These are phyloP conservation scores for Caradrina clavipalpis DNA, from an alignment of 2,888 invertebrate genomes.

Conservation along the genomic window DNA sequence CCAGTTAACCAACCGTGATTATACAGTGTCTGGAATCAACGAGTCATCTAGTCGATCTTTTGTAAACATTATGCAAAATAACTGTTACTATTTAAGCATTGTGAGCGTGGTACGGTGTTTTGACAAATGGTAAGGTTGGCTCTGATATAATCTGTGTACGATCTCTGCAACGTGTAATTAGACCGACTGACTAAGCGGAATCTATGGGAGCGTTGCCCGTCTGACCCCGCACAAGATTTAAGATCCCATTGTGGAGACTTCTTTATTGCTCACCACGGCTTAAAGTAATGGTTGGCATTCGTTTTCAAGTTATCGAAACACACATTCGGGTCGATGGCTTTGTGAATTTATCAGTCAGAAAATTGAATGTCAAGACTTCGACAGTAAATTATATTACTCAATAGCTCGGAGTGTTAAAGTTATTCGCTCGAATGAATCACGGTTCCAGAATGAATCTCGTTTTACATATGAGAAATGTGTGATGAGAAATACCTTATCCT, in stretches of 20 bases:
- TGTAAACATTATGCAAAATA: slow-evolving; percentile 67
- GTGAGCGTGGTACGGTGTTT: slow-evolving; percentile 67
- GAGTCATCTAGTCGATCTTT: slow-evolving; percentile 64
- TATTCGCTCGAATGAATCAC: slow-evolving; percentile 70
- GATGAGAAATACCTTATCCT: slow-evolving; percentile 63
- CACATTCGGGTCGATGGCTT: slow-evolving; percentile 65
- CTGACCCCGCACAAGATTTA: slow-evolving; percentile 75
- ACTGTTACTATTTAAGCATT: slow-evolving; percentile 62
- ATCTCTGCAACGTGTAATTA: slow-evolving; percentile 78
- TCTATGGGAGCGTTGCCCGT: slow-evolving; percentile 77
- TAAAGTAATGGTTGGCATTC: slow-evolving; percentile 73
- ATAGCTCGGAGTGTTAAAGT: slow-evolving; percentile 72
- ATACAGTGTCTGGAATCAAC: slow-evolving; percentile 66
- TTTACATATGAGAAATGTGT: slow-evolving; percentile 53
- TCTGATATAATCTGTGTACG: slow-evolving; percentile 72
- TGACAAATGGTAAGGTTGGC: slow-evolving; percentile 74
- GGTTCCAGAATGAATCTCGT: slow-evolving; percentile 52
- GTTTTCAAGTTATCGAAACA: slow-evolving; percentile 72
- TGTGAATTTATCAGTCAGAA: slow-evolving; percentile 78
- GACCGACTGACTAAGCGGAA: slow-evolving; percentile 81
- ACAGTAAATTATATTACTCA: slow-evolving; percentile 74
- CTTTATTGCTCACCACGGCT: slow-evolving; percentile 75
- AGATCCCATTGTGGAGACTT: slow-evolving; percentile 75
- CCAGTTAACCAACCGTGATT: slow-evolving; percentile 67
- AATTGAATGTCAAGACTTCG: slow-evolving; percentile 79